These are phyloP conservation scores for Mormyrops boulengeri DNA, from an alignment of 2,797 vertebrate genomes.

Conservation along the genomic window DNA sequence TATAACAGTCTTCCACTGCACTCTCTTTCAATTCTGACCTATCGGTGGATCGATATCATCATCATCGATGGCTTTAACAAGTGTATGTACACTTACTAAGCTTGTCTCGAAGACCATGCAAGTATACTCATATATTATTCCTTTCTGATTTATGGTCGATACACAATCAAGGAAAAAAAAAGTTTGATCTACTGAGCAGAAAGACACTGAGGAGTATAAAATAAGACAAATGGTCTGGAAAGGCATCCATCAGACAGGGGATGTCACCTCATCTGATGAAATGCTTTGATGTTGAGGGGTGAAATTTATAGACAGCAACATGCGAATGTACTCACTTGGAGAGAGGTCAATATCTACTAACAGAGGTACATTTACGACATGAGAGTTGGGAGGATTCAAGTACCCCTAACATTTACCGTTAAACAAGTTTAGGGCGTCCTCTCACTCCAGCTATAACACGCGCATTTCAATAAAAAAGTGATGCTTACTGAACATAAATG, in stretches of 20 bases:
- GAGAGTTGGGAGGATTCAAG: not conserved
- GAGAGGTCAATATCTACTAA: slow-evolving; percentile 60
- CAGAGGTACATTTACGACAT: slow-evolving; percentile 29
- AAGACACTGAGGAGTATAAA: slow-evolving; percentile 67
- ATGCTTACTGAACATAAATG: not conserved
- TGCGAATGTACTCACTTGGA: slow-evolving; percentile 60
- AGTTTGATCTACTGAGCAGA: slow-evolving; percentile 57
- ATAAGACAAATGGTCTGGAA: slow-evolving; percentile 63
- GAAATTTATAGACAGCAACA: slow-evolving; percentile 69
- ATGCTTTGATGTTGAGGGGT: slow-evolving; percentile 51
- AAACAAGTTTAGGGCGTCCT: not conserved
- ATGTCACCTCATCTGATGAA: slow-evolving; percentile 60
- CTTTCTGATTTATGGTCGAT: slow-evolving; percentile 75
- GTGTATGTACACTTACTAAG: slow-evolving; percentile 64
- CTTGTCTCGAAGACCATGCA: slow-evolving; percentile 57
- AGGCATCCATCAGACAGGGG: slow-evolving; percentile 65
- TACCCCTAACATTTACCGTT: not conserved
- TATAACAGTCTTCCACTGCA: slow-evolving; percentile 44
- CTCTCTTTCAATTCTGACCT: slow-evolving; percentile 49
- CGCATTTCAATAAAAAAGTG: slow-evolving; percentile 12
- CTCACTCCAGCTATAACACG: not conserved
- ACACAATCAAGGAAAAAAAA: slow-evolving; percentile 60
- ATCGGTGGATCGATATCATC: slow-evolving; percentile 56
- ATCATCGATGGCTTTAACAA: slow-evolving; percentile 58
- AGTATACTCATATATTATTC: slow-evolving; percentile 66